Conservation (phyloP, 2,888 invertebrate species). For the Microctonus brassicae region DNA sequence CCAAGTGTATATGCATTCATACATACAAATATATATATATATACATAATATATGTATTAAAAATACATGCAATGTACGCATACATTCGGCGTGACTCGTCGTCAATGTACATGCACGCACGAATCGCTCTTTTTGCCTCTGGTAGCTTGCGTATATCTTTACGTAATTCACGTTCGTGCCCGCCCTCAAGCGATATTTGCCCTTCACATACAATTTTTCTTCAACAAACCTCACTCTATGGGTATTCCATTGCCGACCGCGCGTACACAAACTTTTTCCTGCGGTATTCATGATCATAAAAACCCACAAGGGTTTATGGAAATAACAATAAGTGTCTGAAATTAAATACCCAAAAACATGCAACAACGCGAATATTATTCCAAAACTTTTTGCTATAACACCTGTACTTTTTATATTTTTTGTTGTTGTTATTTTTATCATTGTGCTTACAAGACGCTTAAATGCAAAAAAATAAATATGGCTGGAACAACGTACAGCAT, state of each 20-base stretch:
- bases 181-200: conserved; percentile 28
- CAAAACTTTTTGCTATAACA: neutral
- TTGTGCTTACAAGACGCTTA: neutral
- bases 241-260: neutral
- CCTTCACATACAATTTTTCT: conserved; percentile 22
- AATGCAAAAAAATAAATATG: neutral
- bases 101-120: neutral
- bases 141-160: conserved; percentile 12
- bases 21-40: neutral
- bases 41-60: no score
- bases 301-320: neutral
- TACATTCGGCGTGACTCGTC: neutral
- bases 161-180: conserved; percentile 32
- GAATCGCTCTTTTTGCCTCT: conserved; percentile 11
- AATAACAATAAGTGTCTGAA: neutral
- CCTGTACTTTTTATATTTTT: neutral
- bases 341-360: neutral
- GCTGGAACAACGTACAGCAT: neutral
- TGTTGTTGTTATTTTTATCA: neutral
- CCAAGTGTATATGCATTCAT: conserved; percentile 10
- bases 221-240: neutral
- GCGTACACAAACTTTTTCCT: neutral
- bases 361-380: neutral
- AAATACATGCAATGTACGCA: neutral
- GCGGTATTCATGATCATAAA: neutral